phyloP scores from a whole-genome alignment of 30 jellyfish, hydroid and myxozoan species.

The Haliclystus octoradiatus region DNA sequence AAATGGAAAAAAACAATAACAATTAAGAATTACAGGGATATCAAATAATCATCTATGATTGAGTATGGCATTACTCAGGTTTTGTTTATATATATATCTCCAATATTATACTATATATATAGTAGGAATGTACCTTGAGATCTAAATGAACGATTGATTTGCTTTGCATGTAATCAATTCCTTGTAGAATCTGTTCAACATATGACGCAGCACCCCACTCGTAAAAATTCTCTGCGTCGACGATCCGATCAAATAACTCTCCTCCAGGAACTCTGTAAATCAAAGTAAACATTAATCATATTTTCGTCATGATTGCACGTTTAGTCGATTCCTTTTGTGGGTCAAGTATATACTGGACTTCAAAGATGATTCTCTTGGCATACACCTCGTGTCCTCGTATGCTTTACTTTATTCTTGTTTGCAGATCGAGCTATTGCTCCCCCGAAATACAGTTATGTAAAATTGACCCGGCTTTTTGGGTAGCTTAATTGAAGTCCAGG shows the following conservation, averaged over 20 bases:
- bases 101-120: not conserved
- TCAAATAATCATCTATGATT: too few species aligned
- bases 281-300: not conserved
- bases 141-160: constrained; percentile 67
- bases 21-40: too few species aligned
- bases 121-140: constrained; percentile 50
- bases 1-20: not conserved
- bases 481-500: too few species aligned
- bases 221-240: constrained; percentile 51
- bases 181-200: constrained; percentile 71
- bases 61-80: not conserved
- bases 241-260: constrained; percentile 73
- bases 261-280: constrained; percentile 77
- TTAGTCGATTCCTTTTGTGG: too few species aligned
- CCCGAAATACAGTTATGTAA: too few species aligned
- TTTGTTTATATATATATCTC: not conserved
- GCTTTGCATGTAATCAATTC: constrained; percentile 64
- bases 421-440: too few species aligned
- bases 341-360: too few species aligned
- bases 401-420: too few species aligned
- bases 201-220: constrained; percentile 69
- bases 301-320: too few species aligned
- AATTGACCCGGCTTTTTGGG: too few species aligned
- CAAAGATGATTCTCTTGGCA: too few species aligned
- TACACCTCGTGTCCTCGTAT: too few species aligned